Evolutionary conservation across 1,140 invertebrate species (phyloP).

Genomic region (Colletes gigas): DNA sequence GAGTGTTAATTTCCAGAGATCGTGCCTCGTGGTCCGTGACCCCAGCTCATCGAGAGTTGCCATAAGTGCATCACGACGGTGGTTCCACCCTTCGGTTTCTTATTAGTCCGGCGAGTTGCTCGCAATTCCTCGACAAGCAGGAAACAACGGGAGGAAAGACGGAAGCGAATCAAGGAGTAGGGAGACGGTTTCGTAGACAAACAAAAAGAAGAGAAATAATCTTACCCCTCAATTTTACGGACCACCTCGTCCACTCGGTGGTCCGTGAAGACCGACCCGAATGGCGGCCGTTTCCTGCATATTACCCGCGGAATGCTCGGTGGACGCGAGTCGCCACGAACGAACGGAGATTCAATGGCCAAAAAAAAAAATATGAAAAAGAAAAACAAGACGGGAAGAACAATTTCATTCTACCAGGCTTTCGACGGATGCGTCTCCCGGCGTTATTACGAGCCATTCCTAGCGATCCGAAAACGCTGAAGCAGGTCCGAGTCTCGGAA

Average conservation of each 20-base stretch:
- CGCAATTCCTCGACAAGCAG: conserved; percentile 35
- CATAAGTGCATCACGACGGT: conserved; percentile 45
- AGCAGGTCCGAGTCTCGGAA: background rate
- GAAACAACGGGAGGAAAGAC: conserved; percentile 37
- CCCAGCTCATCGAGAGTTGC: conserved; percentile 24
- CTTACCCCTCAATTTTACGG: conserved; percentile 73
- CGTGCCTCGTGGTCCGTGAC: conserved; percentile 3
- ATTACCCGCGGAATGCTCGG: conserved; percentile 49
- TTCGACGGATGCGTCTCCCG: background rate
- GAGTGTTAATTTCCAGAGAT: conserved; percentile 46
- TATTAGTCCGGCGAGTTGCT: conserved; percentile 60
- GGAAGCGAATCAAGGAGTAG: background rate
- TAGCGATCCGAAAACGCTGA: conserved; percentile 15
- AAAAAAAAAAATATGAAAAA: no score
- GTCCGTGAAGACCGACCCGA: conserved; percentile 67
- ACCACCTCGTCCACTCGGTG: conserved; percentile 59
- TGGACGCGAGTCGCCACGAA: background rate
- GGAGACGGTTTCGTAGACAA: background rate
- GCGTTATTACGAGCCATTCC: conserved; percentile 20
- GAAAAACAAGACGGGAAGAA: conserved; percentile 5
- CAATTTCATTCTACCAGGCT: conserved; percentile 40
- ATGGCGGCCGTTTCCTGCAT: conserved; percentile 57
- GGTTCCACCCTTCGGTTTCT: conserved; percentile 48
- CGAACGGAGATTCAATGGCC: background rate
- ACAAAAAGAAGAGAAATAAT: conserved; percentile 64